These are phyloP conservation scores for Emydura subglobosa DNA, from an alignment of 2,113 vertebrate species.

Conservation along the genomic window DNA sequence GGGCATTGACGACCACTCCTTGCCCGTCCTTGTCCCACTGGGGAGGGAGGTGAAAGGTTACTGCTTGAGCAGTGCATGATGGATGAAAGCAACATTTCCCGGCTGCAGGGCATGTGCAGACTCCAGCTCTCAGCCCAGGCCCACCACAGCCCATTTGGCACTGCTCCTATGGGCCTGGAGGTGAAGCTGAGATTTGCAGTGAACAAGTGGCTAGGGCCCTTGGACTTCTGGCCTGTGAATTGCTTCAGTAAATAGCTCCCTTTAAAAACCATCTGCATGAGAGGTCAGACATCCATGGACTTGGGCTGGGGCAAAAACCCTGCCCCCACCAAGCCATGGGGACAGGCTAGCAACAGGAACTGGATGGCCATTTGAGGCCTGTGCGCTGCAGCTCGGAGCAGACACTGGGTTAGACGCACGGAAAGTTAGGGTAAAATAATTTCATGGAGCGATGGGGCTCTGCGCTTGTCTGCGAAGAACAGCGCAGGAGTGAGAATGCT, in stretches of 20 bases:
- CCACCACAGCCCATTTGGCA: not conserved
- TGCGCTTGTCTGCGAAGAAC: not conserved
- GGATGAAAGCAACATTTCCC: not conserved
- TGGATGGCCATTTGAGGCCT: not conserved
- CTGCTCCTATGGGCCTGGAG: not conserved
- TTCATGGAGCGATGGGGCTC: not conserved
- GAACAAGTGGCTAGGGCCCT: not conserved
- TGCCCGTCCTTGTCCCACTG: constrained; percentile 44
- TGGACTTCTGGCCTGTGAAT: not conserved
- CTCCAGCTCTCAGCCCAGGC: not conserved
- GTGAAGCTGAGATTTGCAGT: not conserved
- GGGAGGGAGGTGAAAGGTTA: rapidly evolving
- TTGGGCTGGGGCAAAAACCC: not conserved
- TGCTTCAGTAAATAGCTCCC: not conserved
- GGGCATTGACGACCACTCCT: not conserved
- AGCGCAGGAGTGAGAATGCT: rapidly evolving
- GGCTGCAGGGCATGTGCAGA: not conserved
- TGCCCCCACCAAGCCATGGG: not conserved
- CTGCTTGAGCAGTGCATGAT: rapidly evolving
- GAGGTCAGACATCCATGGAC: not conserved
- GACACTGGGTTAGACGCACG: rapidly evolving
- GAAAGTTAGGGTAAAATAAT: not conserved
- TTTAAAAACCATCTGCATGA: not conserved
- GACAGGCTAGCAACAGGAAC: not conserved
- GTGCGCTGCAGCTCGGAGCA: not conserved